phyloP scores from a whole-genome alignment of 2,797 vertebrate genomes.

The Mallotus villosus region DNA sequence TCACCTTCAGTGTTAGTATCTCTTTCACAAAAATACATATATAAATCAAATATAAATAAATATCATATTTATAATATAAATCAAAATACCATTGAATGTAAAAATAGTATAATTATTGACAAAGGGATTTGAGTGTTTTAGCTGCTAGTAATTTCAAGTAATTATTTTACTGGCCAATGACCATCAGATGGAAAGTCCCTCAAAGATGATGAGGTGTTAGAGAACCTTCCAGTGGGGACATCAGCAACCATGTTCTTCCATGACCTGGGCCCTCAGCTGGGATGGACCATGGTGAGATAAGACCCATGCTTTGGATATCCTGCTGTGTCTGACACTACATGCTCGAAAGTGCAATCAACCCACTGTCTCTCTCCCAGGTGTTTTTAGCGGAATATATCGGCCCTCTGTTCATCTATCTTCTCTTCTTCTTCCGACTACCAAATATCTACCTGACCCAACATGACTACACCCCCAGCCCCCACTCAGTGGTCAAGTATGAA shows the following conservation, averaged over 20 bases:
- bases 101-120: not conserved
- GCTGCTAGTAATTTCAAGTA: not conserved
- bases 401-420: conserved; percentile 72
- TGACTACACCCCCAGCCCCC: conserved; percentile 63
- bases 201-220: conserved; percentile 77
- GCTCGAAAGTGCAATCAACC: no score
- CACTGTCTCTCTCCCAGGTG: conserved; percentile 53
- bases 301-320: not conserved
- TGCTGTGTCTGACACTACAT: not conserved
- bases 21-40: not conserved
- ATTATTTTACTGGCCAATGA: not conserved
- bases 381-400: conserved; percentile 74
- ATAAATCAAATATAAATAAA: not conserved
- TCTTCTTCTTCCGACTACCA: conserved; percentile 73
- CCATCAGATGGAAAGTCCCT: conserved; percentile 74
- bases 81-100: not conserved
- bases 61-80: no score
- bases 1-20: not conserved
- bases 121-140: not conserved
- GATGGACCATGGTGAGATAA: conserved; percentile 79
- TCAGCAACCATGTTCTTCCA: conserved; percentile 81
- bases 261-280: conserved; percentile 81
- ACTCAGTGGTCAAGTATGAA: conserved; percentile 63
- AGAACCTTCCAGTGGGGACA: conserved; percentile 78
- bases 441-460: conserved; percentile 68